phyloP scores from a whole-genome alignment of 2,113 vertebrate species.

The Copsychus sechellarum region DNA sequence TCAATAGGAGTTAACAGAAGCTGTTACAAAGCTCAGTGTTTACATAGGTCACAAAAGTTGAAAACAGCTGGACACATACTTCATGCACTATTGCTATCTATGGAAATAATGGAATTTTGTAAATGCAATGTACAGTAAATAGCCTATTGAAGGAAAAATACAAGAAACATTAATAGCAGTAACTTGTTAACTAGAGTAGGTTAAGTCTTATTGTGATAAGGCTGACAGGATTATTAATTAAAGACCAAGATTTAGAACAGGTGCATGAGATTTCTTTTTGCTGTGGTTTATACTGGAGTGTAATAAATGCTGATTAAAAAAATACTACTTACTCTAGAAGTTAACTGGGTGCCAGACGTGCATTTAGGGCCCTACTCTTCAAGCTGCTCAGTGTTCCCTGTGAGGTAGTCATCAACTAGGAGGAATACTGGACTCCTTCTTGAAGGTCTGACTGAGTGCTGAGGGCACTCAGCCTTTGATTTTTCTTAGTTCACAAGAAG shows the following conservation, averaged over 20 bases:
- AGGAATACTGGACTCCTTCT: background rate
- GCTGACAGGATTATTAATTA: background rate
- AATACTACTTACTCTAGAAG: background rate
- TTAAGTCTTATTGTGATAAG: background rate
- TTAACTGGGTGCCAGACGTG: constrained; percentile 29
- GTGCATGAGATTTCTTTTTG: background rate
- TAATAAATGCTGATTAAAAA: background rate
- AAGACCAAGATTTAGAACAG: background rate
- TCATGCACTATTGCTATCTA: background rate
- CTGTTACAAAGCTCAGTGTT: constrained; percentile 11
- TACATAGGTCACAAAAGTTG: background rate
- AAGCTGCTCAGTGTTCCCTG: constrained; percentile 10
- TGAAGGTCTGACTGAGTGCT: constrained; percentile 21
- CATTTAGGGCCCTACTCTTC: constrained; percentile 21
- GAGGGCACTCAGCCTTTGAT: constrained; percentile 33
- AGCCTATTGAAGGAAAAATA: background rate
- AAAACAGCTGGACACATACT: background rate
- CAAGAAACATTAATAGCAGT: background rate
- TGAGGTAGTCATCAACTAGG: background rate
- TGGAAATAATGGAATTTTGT: background rate
- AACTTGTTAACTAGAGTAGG: background rate
- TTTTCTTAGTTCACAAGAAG: constrained; percentile 12
- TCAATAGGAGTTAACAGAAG: background rate
- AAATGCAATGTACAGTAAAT: background rate
- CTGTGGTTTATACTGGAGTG: background rate